These are phyloP conservation scores for Arrhopalites spinosus DNA, from an alignment of 2,888 invertebrate genomes.

Conservation along the genomic window DNA sequence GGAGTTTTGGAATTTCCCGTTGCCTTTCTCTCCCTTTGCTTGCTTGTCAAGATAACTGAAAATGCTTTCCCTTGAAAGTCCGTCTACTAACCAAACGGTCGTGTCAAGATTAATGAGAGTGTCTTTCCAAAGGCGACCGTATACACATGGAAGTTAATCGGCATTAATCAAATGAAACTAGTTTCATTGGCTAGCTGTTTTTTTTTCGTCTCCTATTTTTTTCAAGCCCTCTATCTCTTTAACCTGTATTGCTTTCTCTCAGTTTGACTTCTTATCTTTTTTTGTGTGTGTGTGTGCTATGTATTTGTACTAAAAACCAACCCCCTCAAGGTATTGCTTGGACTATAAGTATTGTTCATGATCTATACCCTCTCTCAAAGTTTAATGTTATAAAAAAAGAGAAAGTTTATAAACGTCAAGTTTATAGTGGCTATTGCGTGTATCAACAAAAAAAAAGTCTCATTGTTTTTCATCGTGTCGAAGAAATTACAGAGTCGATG, in stretches of 20 bases:
- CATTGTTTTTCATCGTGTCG: constrained; percentile 19
- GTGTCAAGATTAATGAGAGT: constrained; percentile 57
- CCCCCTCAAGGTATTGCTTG: neutral
- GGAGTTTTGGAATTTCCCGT: neutral
- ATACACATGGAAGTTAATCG: constrained; percentile 47
- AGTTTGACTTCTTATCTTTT: neutral
- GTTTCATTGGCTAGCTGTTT: constrained; percentile 19
- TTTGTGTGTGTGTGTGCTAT: neutral
- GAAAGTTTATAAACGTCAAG: constrained; percentile 14
- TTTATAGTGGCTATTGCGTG: constrained; percentile 9
- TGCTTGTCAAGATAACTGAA: constrained; percentile 54
- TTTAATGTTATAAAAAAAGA: neutral
- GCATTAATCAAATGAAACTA: constrained; percentile 55
- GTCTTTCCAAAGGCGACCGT: constrained; percentile 51
- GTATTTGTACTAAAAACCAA: neutral
- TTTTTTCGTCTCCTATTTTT: constrained; percentile 2
- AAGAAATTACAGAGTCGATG: constrained; percentile 32
- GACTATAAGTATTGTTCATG: neutral
- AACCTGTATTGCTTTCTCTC: neutral
- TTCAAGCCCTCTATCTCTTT: neutral
- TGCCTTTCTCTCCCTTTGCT: neutral
- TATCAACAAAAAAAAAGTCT: constrained; percentile 20
- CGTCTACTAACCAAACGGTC: constrained; percentile 10
- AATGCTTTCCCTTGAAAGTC: constrained; percentile 12
- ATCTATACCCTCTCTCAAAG: too few relatives aligned